phyloP scores from a whole-genome alignment of 2,888 invertebrate genomes.

The Tuta absoluta region DNA sequence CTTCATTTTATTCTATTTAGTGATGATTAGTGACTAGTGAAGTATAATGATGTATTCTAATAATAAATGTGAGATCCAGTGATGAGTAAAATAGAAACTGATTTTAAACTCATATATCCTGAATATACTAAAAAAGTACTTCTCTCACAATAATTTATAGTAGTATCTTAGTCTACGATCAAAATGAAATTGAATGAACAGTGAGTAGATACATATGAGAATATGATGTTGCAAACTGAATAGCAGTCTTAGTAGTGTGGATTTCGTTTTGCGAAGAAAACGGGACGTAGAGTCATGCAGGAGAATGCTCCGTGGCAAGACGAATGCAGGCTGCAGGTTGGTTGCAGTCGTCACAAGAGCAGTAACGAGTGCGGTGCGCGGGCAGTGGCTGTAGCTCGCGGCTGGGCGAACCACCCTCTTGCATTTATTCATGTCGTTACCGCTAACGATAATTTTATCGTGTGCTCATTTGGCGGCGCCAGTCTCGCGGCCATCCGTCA shows the following conservation, averaged over 20 bases:
- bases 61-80: too few species aligned
- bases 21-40: too few species aligned
- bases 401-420: conserved; percentile 73
- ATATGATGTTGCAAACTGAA: background rate
- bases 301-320: background rate
- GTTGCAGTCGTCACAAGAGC: conserved; percentile 66
- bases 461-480: conserved; percentile 81
- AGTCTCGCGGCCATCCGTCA: conserved; percentile 78
- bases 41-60: too few species aligned
- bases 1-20: too few species aligned
- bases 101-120: too few species aligned
- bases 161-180: too few species aligned
- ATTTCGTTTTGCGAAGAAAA: background rate
- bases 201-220: background rate
- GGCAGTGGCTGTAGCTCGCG: conserved; percentile 45
- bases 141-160: too few species aligned
- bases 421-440: conserved; percentile 83
- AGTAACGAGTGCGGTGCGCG: conserved; percentile 67
- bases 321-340: background rate
- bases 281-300: background rate
- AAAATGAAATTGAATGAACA: background rate
- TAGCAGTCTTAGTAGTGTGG: background rate
- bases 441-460: conserved; percentile 83
- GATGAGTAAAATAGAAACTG: too few species aligned
- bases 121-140: too few species aligned